These are phyloP conservation scores for Plebejus argus DNA, from an alignment of 2,888 invertebrate genomes.

Conservation along the genomic window DNA sequence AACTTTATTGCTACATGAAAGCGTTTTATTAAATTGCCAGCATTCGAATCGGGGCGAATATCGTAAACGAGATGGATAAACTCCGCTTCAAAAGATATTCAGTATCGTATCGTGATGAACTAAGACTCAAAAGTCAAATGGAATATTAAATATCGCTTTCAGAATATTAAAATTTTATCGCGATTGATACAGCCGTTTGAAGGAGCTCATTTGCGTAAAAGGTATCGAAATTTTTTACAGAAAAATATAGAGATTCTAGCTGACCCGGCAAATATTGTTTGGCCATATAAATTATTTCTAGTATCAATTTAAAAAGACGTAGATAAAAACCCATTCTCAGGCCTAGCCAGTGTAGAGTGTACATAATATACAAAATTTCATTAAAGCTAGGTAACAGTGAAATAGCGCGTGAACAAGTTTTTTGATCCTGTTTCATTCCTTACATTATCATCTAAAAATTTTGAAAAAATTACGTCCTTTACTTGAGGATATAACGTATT, in stretches of 20 bases:
- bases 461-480: no score
- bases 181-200: not conserved
- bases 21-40: slow-evolving; percentile 34
- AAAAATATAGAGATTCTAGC: not conserved
- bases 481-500: no score
- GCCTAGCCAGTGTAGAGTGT: no score
- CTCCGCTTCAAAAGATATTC: slow-evolving; percentile 59
- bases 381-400: no score
- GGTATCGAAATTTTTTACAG: not conserved
- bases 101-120: slow-evolving; percentile 48
- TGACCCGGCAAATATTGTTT: no score
- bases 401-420: no score
- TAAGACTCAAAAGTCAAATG: slow-evolving; percentile 46
- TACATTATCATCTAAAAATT: no score
- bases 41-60: slow-evolving; percentile 52
- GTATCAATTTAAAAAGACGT: no score
- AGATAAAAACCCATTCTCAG: no score
- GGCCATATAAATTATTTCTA: no score
- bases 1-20: slow-evolving; percentile 32
- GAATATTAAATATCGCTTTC: slow-evolving; percentile 15
- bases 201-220: not conserved
- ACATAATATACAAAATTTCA: no score
- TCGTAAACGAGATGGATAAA: slow-evolving; percentile 58
- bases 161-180: slow-evolving; percentile 17
- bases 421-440: no score